Evolutionary conservation across 2,113 vertebrate species (phyloP), one percentile per base, ranked within the genome.

Genomic region (Saccopteryx bilineata): DNA sequence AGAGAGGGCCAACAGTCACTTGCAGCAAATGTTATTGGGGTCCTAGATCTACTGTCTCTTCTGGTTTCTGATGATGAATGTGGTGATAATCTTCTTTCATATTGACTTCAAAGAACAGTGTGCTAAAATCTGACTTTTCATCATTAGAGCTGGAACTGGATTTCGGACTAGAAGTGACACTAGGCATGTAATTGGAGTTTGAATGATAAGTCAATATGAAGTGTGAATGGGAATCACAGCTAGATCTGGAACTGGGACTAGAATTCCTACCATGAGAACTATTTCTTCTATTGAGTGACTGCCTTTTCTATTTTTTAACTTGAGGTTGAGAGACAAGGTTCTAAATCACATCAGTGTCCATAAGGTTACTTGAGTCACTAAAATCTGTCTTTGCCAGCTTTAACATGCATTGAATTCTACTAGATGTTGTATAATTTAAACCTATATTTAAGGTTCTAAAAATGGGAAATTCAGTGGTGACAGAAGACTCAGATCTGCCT

Each of bases 331-430:
- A 98, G 98, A 7, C 97, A 98, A 33, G 99, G 98, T 95, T 99
- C 99, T 5, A 98, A 98, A 65, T 99, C 98, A 0, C 98, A 89
- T 99, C 99, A 0, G 98, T 99, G 94, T 99, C 99, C 98, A 98
- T 99, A 74, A 99, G 99, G 97, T 99, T 99, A 98, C 98, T 99
- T 33, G 99, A 98, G 93, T 99, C 99, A 66, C 98, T 99, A 11
- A 99, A 99, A 96, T 98, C 98, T 17, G 99, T 99, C 99, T 99
- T 99, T 66, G 99, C 99, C 97, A 99, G 99, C 21, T 98, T 98
- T 50, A 99, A 98, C 98, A 99, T 99, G 86, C 99, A 99, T 95
- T 99, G 99, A 86, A 99, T 98, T 60, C 98, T 98, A 61, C 99
- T 98, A 0, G 99, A 99, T 1, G 98, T 99, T 3, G 98, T 99